phyloP scores from a whole-genome alignment of 1,140 invertebrate genomes.

The Atta texana region DNA sequence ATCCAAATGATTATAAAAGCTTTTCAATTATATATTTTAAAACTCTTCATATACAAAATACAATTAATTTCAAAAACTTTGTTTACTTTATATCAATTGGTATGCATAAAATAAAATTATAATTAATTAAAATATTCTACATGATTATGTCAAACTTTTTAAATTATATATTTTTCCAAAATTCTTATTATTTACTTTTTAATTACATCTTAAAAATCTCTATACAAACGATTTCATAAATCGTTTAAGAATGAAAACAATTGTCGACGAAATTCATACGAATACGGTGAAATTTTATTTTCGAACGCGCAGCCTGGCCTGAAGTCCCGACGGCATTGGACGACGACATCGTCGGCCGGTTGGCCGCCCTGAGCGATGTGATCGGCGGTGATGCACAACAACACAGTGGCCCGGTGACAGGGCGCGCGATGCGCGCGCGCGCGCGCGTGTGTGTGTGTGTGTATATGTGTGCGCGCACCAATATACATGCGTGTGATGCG shows the following conservation, averaged over 20 bases:
- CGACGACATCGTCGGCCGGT: background rate
- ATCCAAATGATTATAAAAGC: too few relatives aligned
- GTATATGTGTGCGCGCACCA: background rate
- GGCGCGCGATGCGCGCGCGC: too few relatives aligned
- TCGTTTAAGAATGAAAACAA: background rate
- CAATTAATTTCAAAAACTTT: too few relatives aligned
- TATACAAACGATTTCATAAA: background rate
- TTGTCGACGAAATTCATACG: background rate
- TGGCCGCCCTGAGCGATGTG: conserved; percentile 3
- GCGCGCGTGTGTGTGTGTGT: background rate
- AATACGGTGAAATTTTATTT: background rate
- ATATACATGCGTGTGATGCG: background rate
- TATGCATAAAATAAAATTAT: too few relatives aligned
- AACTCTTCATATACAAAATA: too few relatives aligned
- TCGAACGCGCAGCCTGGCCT: background rate
- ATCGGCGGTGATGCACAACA: background rate
- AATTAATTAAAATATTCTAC: too few relatives aligned
- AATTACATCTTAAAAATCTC: background rate
- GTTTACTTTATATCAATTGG: too few relatives aligned
- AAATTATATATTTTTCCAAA: background rate
- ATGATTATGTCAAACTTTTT: background rate
- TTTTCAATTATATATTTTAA: too few relatives aligned
- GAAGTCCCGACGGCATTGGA: background rate
- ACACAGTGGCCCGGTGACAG: background rate
- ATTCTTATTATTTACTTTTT: background rate